Percentiles rank a stretch among this genome's conserved stretches.
Evolutionary conservation across 2,888 invertebrate species (phyloP).

Genomic region (Ceriagrion tenellum): DNA sequence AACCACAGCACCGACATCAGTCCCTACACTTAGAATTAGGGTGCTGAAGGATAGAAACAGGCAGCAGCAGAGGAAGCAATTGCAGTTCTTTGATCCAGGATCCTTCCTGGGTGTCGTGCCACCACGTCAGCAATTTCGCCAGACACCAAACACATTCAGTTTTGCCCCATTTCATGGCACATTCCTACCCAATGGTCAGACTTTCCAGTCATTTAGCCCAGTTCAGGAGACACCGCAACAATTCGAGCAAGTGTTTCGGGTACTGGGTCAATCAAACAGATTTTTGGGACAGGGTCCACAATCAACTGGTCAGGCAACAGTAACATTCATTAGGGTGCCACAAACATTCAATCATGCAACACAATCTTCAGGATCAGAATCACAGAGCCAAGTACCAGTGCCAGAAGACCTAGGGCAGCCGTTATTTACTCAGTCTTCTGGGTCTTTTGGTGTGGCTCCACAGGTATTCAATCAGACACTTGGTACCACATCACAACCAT

Average conservation of each 20-base stretch:
- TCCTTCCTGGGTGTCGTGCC: not conserved
- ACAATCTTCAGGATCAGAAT: not conserved
- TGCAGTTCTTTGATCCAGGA: not conserved
- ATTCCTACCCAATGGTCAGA: not conserved
- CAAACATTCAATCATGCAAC: constrained; percentile 33
- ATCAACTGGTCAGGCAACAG: not conserved
- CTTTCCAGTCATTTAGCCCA: constrained; percentile 10
- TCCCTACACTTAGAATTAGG: not conserved
- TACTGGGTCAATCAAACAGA: constrained; percentile 2
- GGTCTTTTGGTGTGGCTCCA: not conserved
- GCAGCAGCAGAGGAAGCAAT: constrained; percentile 5
- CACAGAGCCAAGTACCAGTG: not conserved
- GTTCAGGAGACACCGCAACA: not conserved
- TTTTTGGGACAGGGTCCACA: not conserved
- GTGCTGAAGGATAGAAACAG: not conserved
- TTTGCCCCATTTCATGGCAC: constrained; percentile 8
- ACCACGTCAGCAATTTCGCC: not conserved
- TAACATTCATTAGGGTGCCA: not conserved
- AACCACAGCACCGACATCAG: not conserved
- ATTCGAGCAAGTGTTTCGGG: constrained; percentile 27
- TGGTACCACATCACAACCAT: constrained; percentile 10
- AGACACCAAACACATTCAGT: not conserved
- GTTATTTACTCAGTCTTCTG: not conserved
- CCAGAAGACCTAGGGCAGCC: not conserved
- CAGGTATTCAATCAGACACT: not conserved